A percentile compares a stretch with the other conserved stretches of the same genome.
Conservation (phyloP, 2,797 vertebrate genomes). For the Capromys pilorides region DNA sequence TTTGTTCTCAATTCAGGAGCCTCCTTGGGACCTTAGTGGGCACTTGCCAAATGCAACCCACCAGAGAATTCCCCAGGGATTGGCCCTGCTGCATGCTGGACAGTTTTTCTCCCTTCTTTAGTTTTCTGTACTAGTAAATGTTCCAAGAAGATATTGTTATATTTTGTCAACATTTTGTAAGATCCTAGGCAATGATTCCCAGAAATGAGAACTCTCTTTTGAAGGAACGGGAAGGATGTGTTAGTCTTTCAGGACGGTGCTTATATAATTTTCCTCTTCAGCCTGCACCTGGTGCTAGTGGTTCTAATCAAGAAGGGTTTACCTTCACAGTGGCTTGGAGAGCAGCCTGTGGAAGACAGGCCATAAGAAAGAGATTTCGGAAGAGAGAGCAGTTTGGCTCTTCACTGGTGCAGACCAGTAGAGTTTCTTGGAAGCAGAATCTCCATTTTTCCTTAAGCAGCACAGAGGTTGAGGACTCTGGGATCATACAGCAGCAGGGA, state of each 20-base stretch:
- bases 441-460: not conserved
- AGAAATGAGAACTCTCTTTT: not conserved
- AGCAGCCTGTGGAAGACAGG: not conserved
- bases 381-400: not conserved
- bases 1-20: not conserved
- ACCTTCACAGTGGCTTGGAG: not conserved
- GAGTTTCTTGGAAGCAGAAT: not conserved
- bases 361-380: not conserved
- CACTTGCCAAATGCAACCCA: not conserved
- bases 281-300: not conserved
- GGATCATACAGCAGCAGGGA: not conserved
- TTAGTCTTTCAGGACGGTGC: constrained; percentile 43
- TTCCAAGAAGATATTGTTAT: not conserved
- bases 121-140: not conserved
- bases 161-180: constrained; percentile 13
- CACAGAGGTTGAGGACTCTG: not conserved
- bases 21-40: not conserved
- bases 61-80: not conserved
- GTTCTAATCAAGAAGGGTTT: not conserved
- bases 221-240: not conserved
- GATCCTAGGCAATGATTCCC: constrained; percentile 2
- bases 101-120: not conserved
- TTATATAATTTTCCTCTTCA: constrained; percentile 15
- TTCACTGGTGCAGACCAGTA: not conserved
- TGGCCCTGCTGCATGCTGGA: not conserved